phyloP scores from a whole-genome alignment of 2,113 vertebrate genomes.

The Numida meleagris region DNA sequence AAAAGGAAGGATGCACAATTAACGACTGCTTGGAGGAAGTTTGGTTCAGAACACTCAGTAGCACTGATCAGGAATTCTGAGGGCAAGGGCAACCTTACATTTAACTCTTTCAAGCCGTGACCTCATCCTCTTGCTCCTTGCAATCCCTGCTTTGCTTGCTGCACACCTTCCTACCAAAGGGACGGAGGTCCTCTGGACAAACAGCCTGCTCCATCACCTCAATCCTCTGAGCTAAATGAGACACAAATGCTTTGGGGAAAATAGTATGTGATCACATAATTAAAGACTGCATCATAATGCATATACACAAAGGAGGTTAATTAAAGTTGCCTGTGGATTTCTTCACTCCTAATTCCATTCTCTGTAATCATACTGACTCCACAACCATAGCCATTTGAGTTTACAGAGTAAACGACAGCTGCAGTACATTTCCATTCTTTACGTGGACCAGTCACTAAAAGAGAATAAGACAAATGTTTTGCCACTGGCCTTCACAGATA shows the following conservation, averaged over 20 bases:
- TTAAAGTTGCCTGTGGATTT: constrained; percentile 65
- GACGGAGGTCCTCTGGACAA: constrained; percentile 19
- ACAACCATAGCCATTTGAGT: constrained; percentile 21
- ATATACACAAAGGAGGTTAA: constrained; percentile 63
- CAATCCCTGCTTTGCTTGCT: fast-evolving
- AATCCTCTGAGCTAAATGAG: constrained; percentile 36
- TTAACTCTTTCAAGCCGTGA: neutral
- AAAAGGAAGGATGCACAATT: neutral
- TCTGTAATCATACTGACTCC: constrained; percentile 54
- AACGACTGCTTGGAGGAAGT: neutral
- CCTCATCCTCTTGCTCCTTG: neutral
- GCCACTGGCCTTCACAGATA: neutral
- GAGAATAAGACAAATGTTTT: neutral
- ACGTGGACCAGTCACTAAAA: neutral
- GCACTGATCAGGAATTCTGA: neutral
- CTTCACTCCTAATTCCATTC: constrained; percentile 61
- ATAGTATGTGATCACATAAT: constrained; percentile 58
- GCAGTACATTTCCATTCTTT: constrained; percentile 42
- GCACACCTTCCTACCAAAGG: neutral
- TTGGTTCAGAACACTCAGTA: neutral
- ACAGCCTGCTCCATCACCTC: constrained; percentile 8
- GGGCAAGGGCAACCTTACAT: neutral
- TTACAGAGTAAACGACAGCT: constrained; percentile 28
- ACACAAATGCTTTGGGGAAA: constrained; percentile 37
- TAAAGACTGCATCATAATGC: constrained; percentile 61